phyloP scores from a whole-genome alignment of 2,888 invertebrate genomes.

The Stratiomys singularior region DNA sequence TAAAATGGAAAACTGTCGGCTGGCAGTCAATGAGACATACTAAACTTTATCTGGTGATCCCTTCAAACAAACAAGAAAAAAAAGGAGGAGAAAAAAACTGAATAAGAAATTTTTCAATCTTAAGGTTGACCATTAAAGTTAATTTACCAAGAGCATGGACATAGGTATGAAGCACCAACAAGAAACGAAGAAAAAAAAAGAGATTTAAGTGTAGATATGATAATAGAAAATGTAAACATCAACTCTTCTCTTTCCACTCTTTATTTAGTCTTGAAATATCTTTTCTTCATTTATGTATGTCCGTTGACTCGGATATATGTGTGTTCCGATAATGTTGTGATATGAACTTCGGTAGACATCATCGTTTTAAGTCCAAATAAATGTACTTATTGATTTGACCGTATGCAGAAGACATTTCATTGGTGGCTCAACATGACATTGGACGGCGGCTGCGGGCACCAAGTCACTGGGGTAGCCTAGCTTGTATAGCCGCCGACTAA shows the following conservation, averaged over 20 bases:
- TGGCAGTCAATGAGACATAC: too few relatives aligned
- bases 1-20: too few relatives aligned
- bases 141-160: conserved; percentile 6
- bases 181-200: conserved; percentile 23
- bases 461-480: not conserved
- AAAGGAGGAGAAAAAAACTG: too few relatives aligned
- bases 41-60: too few relatives aligned
- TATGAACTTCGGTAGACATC: not conserved
- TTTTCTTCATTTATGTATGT: conserved; percentile 23
- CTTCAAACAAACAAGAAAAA: too few relatives aligned
- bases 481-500: not conserved
- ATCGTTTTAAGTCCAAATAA: not conserved
- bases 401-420: conserved; percentile 2
- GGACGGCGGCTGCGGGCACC: not conserved
- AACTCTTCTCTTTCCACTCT: conserved; percentile 4
- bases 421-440: not conserved
- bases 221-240: conserved; percentile 45
- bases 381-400: conserved; percentile 16
- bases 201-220: conserved; percentile 41
- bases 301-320: not conserved
- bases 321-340: not conserved
- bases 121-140: conserved; percentile 23
- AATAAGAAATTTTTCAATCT: too few relatives aligned
- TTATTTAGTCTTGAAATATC: conserved; percentile 40
- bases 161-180: too few relatives aligned